Evolutionary conservation across 2,888 invertebrate genomes (phyloP), one percentile per base, ranked within the genome.

Genomic region (Hemaris fuciformis): DNA sequence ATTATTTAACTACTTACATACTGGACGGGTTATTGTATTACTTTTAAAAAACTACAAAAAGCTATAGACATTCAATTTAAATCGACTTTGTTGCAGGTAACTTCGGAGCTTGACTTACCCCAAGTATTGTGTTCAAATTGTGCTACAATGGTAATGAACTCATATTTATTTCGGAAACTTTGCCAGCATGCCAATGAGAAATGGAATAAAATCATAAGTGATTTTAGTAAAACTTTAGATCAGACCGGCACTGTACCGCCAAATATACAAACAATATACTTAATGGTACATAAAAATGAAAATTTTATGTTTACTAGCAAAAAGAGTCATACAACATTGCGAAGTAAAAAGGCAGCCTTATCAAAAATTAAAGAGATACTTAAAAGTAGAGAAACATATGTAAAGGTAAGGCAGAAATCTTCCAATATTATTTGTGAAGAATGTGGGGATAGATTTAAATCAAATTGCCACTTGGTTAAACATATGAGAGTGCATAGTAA

Each of bases 81-180:
- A n/a, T n/a, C n/a, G n/a, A n/a, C 59, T 62, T 67, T 61, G n/a
- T 83, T 81, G 1, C 76, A 89, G 88, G 71, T 87, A 0, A 43
- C 66, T 1, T 58, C 65, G 22, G 89, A 89, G 59, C 65, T 72
- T 0, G 67, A 66, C 5, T 66, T 91, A 13, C 89, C 91, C 1
- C 77, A 84, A 70, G 76, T 81, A 0, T 57, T 91, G 1, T 91
- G 91, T 60, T 63, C 66, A 41, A 75, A 70, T 43, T 91, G 91
- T 73, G 83, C 88, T 2, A 76, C 71, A 25, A 73, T 75, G 59
- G 71, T 80, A 7, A 73, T 77, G 2, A 85, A 81, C 60, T 77
- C 83, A 20, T 90, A 85, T 62, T 63, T 87, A 6, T 89, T 90
- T 59, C 69, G 76, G 64, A 86, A 81, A 69, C 72, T 88, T 15